These are phyloP conservation scores for Eledone cirrhosa DNA, from an alignment of 2,888 invertebrate species.

Conservation along the genomic window DNA sequence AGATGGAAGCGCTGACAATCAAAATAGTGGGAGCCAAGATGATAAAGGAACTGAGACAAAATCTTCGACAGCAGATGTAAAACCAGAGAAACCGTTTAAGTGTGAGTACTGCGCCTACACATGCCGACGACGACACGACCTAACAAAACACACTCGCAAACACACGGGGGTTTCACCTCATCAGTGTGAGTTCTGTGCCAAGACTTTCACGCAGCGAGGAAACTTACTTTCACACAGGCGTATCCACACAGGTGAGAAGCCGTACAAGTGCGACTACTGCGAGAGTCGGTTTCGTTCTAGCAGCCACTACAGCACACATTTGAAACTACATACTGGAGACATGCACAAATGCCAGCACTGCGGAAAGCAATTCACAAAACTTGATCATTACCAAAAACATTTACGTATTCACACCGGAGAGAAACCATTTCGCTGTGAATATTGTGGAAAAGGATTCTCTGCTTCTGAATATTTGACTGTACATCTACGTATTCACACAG, in stretches of 20 bases:
- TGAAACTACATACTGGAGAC: slow-evolving; percentile 5
- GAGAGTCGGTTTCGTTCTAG: slow-evolving; percentile 9
- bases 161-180: slow-evolving; percentile 33
- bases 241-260: slow-evolving; percentile 27
- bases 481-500: slow-evolving; percentile 5
- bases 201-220: slow-evolving; percentile 34
- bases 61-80: too few species aligned
- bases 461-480: slow-evolving; percentile 8
- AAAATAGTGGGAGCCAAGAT: too few species aligned
- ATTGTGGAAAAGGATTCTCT: slow-evolving; percentile 10
- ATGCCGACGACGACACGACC: slow-evolving; percentile 25
- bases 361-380: slow-evolving; percentile 31
- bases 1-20: too few species aligned
- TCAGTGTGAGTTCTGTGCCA: slow-evolving; percentile 36
- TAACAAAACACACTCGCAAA: slow-evolving; percentile 34
- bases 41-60: too few species aligned
- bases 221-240: slow-evolving; percentile 32
- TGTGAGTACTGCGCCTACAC: slow-evolving; percentile 3
- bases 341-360: slow-evolving; percentile 8
- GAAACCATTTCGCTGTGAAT: slow-evolving; percentile 19
- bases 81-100: not conserved
- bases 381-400: slow-evolving; percentile 35
- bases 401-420: slow-evolving; percentile 34
- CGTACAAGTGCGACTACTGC: slow-evolving; percentile 34
- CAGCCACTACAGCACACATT: slow-evolving; percentile 1